Percentiles rank a stretch among this genome's conserved stretches.
Evolutionary conservation across 2,888 invertebrate genomes (phyloP).

Genomic region (Hemistola chrysoprasaria): DNA sequence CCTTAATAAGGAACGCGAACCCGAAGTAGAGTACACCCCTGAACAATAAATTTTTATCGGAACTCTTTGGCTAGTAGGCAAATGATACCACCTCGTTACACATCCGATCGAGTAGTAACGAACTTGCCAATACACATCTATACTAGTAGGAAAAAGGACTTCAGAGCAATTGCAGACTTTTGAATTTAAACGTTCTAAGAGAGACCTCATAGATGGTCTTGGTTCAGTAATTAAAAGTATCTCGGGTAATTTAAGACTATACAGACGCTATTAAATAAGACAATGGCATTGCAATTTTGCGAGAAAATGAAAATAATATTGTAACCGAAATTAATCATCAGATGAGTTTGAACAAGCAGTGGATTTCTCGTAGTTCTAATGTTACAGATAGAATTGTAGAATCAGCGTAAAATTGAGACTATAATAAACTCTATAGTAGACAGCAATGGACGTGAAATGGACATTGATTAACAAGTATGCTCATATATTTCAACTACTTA

Average conservation of each 20-base stretch:
- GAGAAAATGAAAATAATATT: slow-evolving; percentile 25
- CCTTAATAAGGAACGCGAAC: slow-evolving; percentile 24
- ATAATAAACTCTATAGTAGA: slow-evolving; percentile 10
- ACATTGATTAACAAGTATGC: slow-evolving; percentile 14
- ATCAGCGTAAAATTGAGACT: slow-evolving; percentile 20
- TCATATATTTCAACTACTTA: slow-evolving; percentile 11
- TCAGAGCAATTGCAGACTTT: not conserved
- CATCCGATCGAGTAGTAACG: slow-evolving; percentile 27
- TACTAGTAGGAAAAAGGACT: slow-evolving; percentile 26
- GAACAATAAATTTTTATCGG: slow-evolving; percentile 25
- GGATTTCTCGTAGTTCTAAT: slow-evolving; percentile 13
- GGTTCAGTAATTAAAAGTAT: slow-evolving; percentile 14
- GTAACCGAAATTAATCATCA: slow-evolving; percentile 26
- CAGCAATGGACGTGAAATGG: not conserved
- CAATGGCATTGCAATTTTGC: slow-evolving; percentile 24
- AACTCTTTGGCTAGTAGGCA: slow-evolving; percentile 29
- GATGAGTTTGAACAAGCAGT: slow-evolving; percentile 29
- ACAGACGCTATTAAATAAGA: slow-evolving; percentile 30
- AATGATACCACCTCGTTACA: slow-evolving; percentile 31
- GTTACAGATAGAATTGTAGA: slow-evolving; percentile 12
- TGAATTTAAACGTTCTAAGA: slow-evolving; percentile 2
- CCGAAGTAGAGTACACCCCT: slow-evolving; percentile 20
- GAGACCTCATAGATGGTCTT: slow-evolving; percentile 12
- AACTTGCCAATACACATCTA: slow-evolving; percentile 34
- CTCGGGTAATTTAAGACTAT: slow-evolving; percentile 14